Evolutionary conservation across 2,888 invertebrate species (phyloP), one percentile per base, ranked within the genome.

Genomic region (Agrilus biguttatus): DNA sequence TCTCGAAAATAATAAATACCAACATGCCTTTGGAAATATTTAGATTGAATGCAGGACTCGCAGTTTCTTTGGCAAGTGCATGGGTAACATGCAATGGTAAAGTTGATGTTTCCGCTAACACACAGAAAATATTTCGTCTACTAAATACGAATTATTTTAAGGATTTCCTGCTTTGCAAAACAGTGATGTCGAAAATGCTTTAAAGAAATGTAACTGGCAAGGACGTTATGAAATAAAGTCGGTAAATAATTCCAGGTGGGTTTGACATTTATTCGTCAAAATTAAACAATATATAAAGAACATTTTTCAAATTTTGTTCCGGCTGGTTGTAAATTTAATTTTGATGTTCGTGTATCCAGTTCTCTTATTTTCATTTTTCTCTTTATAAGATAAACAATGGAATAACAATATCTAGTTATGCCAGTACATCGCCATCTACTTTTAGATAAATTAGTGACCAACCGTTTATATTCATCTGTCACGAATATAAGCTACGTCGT

Each of bases 41-140:
- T 53, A 68, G 69, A 45, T 65, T 76, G 8, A 97, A 97, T 69
- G 86, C 88, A 0, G 84, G 89, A 0, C 65, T 98, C 36, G 92
- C 96, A n/a, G 71, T 96, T 40, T 84, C 91, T 54, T 61, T 97
- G 36, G 74, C 83, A 3, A 73, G 79, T 47, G 71, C 78, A 2
- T 96, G 91, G 88, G 67, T 90, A 51, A 57, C 65, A n/a, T 42
- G 47, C 42, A 41, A 42, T n/a, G 39, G 47, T 42, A 44, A 40
- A 45, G 8, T 33, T 14, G 19, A 37, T 14, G 14, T 3, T 37
- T 17, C 17, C 17, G 17, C 17, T 17, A 17, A 17, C 10, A 6
- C 14, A 7, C 13, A 36, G 12, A 41, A 35, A 36, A n/a, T 4
- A 1, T 6, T 19, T 17, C 36, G 3, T n/a, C 3, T 37, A 37